Conservation (phyloP, 2,888 invertebrate genomes). For the Drosophila quinaria region DNA sequence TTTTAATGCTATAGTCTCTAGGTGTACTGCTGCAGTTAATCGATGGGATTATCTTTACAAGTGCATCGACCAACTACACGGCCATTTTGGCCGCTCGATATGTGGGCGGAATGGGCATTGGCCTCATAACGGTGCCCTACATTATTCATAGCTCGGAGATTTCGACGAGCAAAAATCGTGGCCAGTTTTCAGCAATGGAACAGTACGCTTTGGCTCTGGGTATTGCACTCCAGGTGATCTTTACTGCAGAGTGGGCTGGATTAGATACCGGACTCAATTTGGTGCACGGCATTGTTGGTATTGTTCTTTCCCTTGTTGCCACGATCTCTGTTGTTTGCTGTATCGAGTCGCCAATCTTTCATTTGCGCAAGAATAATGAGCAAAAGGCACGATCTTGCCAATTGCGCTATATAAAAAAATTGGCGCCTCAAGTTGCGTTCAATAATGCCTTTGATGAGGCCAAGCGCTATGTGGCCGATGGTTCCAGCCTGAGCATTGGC, state of each 20-base stretch:
- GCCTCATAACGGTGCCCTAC: constrained; percentile 67
- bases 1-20: constrained; percentile 22
- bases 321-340: constrained; percentile 35
- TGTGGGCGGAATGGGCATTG: constrained; percentile 77
- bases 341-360: constrained; percentile 79
- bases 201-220: constrained; percentile 69
- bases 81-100: constrained; percentile 75
- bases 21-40: constrained; percentile 62
- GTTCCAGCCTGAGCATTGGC: constrained; percentile 41
- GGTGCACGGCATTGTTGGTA: constrained; percentile 72
- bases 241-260: constrained; percentile 45
- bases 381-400: constrained; percentile 57
- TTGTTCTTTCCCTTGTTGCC: constrained; percentile 55
- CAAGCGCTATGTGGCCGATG: constrained; percentile 66
- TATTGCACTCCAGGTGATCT: constrained; percentile 72
- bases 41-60: constrained; percentile 71
- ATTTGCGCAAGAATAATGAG: constrained; percentile 68
- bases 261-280: constrained; percentile 41
- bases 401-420: constrained; percentile 44
- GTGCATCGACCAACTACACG: constrained; percentile 51
- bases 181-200: constrained; percentile 64
- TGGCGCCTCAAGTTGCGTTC: constrained; percentile 28
- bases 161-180: constrained; percentile 48
- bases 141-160: constrained; percentile 76
- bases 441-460: constrained; percentile 60